Evolutionary conservation across 2,797 vertebrate species (phyloP), one percentile per base, ranked within the genome.

Genomic region (Eulemur rubriventer): DNA sequence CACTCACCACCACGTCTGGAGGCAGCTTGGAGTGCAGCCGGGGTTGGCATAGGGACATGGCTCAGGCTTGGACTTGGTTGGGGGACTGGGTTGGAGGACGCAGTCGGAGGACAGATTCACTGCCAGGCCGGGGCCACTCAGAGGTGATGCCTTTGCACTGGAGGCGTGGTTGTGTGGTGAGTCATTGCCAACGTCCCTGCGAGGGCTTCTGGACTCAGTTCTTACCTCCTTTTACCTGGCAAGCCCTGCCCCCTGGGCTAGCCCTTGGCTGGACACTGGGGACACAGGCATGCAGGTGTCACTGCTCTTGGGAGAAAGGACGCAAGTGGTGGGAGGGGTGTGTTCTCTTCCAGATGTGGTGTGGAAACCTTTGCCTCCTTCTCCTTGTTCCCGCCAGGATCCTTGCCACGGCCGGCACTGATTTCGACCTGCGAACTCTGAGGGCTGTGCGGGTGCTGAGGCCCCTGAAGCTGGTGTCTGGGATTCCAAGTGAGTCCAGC

Each of bases 401-500:
- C 97, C 98, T 99, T 75, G 99, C 99, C 65, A 99, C 99, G 0
- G 99, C 99, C 59, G 99, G 99, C 59, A 99, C 99, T 0, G 99
- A 99, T 81, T 99, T 99, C 55, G 99, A 99, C 98, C 99, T 99
- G 95, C 98, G 99, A 81, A 99, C 99, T 0, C 98, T 99, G 96
- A 98, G 99, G 81, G 99, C 99, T 0, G 99, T 99, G 26, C 98
- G 99, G 93, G 99, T 99, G 91, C 97, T 99, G 10, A 98, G 99
- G 94, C 99, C 99, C 1, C 98, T 99, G 96, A 99, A 99, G 96
- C 99, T 99, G 1, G 99, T 99, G 78, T 99, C 99, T 0, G 99
- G 99, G 96, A 99, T 99, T 93, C 99, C 99, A 92, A 99, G 99
- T 99, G 99, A 99, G 99, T 99, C 63, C 22, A 11, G 8, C n/a